Evolutionary conservation across 2,888 invertebrate species (phyloP), one percentile per base, ranked within the genome.

Genomic region (Bedellia somnulentella): DNA sequence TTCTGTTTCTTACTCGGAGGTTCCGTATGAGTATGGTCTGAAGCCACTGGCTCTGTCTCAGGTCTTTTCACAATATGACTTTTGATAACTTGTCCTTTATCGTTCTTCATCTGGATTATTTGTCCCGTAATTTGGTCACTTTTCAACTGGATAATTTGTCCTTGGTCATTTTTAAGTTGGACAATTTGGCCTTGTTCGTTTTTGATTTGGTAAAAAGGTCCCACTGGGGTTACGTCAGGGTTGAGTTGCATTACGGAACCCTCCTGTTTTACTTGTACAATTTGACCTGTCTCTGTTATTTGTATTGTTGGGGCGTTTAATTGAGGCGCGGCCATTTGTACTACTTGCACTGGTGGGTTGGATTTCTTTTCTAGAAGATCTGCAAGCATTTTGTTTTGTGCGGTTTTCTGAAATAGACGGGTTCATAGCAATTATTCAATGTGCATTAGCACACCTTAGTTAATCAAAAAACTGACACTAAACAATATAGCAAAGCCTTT

Each of bases 361-460:
- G 78, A 75, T 53, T 89, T 89, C 47, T 89, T 85, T 52, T 93
- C 92, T 3, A 93, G 66, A 29, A 92, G 62, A 54, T 92, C 91
- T 0, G 90, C 90, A 26, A 92, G 68, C 86, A 91, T 88, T 59
- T 89, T 88, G 46, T 86, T 86, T 49, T 76, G 70, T 0, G 67
- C 62, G 0, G 66, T 49, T 46, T 75, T 73, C 75, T 75, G 49
- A 6, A 37, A 45, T n/a, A 16, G 13, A 15, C 29, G 5, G 6
- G 30, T 2, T 15, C 2, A 12, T 15, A n/a, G 23, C 8, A 3
- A 17, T 16, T 8, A 27, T n/a, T 24, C 22, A n/a, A n/a, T n/a
- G n/a, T n/a, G n/a, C n/a, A n/a, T n/a, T n/a, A n/a, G n/a, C n/a
- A n/a, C n/a, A n/a, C n/a, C n/a, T n/a, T n/a, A n/a, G n/a, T n/a